Evolutionary conservation across 2,797 vertebrate genomes (phyloP), one percentile per base, ranked within the genome.

Genomic region (Nothura maculosa): DNA sequence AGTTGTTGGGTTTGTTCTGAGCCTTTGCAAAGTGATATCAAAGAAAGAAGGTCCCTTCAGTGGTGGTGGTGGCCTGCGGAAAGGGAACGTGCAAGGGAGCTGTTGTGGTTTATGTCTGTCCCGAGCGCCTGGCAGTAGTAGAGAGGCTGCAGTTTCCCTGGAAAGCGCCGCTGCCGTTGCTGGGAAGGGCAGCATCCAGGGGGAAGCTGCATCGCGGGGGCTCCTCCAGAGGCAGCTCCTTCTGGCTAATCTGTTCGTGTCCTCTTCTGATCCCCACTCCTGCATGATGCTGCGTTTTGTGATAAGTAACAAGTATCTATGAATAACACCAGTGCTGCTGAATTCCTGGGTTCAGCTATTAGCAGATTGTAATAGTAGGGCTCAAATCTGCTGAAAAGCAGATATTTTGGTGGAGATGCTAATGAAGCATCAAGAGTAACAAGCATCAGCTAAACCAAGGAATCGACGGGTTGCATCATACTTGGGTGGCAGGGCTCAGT

Each of bases 361-460:
- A 90, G 73, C 27, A n/a, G 72, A 12, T 87, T 80, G 87, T 92
- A 76, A 87, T 92, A 90, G 73, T 38, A 85, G 45, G 27, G 82
- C 66, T 94, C 62, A 82, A 58, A 92, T 93, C 66, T 80, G 69
- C 86, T 90, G 69, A 81, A 90, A 90, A 87, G 75, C 78, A 75
- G 42, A 63, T 93, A 93, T 89, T 63, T 17, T 81, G 76, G 79
- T 75, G 47, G 81, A 89, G 92, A 87, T 92, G 77, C 38, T 83
- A 87, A 92, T 76, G 73, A 89, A 78, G 42, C 43, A 89, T 89
- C 36, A 73, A 10, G 66, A 87, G 73, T 66, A 78, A 5, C 22
- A 64, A 80, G 58, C 66, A 45, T 45, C 69, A 92, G 76, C 28
- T 17, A 0, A n/a, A 18, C 24, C 0, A 2, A 64, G 63, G 42